Evolutionary conservation across 2,797 vertebrate genomes (phyloP).

Genomic region (Nothura maculosa): DNA sequence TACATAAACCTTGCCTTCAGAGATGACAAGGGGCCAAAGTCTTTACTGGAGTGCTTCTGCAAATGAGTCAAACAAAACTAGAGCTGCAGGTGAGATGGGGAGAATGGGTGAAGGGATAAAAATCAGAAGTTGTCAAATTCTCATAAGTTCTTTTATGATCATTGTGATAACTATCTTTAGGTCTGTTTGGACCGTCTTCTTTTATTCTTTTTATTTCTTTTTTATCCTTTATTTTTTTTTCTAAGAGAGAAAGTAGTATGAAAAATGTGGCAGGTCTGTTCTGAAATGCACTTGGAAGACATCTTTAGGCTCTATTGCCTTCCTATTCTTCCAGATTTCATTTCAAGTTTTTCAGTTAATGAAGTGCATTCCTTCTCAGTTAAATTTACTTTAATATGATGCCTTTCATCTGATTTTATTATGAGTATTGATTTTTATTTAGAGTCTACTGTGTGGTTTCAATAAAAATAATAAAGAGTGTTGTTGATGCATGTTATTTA

Average conservation of each 20-base stretch:
- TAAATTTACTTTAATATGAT: conserved; percentile 43
- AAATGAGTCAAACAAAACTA: neutral
- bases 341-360: conserved; percentile 25
- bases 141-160: neutral
- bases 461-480: conserved; percentile 48
- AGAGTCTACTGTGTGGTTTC: conserved; percentile 6
- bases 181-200: neutral
- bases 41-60: neutral
- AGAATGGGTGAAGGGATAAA: neutral
- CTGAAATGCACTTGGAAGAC: neutral
- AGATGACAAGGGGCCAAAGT: neutral
- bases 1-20: neutral
- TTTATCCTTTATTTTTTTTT: neutral
- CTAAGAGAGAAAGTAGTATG: neutral
- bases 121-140: neutral
- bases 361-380: neutral
- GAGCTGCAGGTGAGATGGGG: neutral
- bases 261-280: neutral
- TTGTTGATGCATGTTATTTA: conserved; percentile 42
- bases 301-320: neutral
- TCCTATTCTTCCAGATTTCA: neutral
- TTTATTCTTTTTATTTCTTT: neutral
- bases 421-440: conserved; percentile 55
- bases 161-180: neutral
- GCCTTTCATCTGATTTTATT: conserved; percentile 30